phyloP scores from a whole-genome alignment of 2,113 vertebrate genomes.

The Pongo pygmaeus region DNA sequence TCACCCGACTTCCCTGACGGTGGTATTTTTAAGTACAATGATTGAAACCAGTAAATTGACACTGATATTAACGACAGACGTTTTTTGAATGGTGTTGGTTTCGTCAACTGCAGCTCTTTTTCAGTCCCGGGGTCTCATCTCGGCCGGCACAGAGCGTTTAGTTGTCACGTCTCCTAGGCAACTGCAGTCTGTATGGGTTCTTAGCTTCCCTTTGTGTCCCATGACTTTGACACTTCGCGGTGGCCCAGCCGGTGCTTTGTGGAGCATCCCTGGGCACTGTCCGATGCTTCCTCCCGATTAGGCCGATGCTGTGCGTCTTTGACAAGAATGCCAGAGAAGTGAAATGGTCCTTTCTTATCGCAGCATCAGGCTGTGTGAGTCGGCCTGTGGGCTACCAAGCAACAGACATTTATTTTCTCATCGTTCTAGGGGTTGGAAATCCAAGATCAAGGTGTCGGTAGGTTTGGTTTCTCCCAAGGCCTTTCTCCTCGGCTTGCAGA shows the following conservation, averaged over 20 bases:
- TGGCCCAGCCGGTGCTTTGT: not conserved
- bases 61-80: not conserved
- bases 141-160: not conserved
- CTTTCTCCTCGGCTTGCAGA: not conserved
- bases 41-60: not conserved
- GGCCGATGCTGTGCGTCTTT: not conserved
- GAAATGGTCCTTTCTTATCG: not conserved
- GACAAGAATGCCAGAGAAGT: not conserved
- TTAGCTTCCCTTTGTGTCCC: not conserved
- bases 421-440: fast-evolving
- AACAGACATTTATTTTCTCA: not conserved
- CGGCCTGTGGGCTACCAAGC: not conserved
- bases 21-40: not conserved
- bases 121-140: not conserved
- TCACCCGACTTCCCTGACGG: no score
- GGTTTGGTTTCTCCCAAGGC: not conserved
- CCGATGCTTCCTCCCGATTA: no score
- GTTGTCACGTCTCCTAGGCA: not conserved
- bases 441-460: not conserved
- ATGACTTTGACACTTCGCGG: not conserved
- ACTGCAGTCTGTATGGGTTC: fast-evolving
- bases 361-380: not conserved
- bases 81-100: no score
- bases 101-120: fast-evolving
- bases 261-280: no score